Conservation (phyloP, 2,888 invertebrate genomes). For the Oscheius sp. region DNA sequence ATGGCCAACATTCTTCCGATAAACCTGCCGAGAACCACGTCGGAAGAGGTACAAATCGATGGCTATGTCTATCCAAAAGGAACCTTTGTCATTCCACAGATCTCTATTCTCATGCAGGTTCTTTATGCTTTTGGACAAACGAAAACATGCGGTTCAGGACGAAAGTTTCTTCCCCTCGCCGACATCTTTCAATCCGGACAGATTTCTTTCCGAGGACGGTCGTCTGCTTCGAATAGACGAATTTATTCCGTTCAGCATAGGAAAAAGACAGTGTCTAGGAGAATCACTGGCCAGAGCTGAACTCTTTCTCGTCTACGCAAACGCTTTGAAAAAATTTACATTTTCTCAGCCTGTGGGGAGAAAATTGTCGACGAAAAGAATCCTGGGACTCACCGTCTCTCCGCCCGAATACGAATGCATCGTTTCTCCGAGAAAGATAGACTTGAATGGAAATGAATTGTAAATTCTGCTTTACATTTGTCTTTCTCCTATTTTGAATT, state of each 20-base stretch:
- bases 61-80: conserved; percentile 67
- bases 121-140: no score
- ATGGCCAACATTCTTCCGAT: conserved; percentile 73
- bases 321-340: conserved; percentile 63
- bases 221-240: conserved; percentile 63
- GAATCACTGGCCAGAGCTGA: conserved; percentile 70
- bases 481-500: not conserved
- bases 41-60: conserved; percentile 64
- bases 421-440: conserved; percentile 23
- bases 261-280: conserved; percentile 70
- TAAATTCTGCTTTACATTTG: conserved; percentile 1
- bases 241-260: conserved; percentile 69
- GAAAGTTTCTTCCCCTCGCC: conserved; percentile 67
- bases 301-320: conserved; percentile 69
- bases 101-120: conserved; percentile 66
- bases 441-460: conserved; percentile 23
- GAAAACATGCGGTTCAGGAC: conserved; percentile 44
- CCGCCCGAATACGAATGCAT: conserved; percentile 54
- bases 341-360: conserved; percentile 46
- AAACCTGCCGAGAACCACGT: conserved; percentile 65
- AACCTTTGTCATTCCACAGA: conserved; percentile 70
- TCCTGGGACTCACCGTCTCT: conserved; percentile 69
- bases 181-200: conserved; percentile 67
- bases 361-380: conserved; percentile 48
- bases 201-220: conserved; percentile 68